Base-by-base conservation (phyloP, 2,113 vertebrate species). In the Sylvia atricapilla region DNA sequence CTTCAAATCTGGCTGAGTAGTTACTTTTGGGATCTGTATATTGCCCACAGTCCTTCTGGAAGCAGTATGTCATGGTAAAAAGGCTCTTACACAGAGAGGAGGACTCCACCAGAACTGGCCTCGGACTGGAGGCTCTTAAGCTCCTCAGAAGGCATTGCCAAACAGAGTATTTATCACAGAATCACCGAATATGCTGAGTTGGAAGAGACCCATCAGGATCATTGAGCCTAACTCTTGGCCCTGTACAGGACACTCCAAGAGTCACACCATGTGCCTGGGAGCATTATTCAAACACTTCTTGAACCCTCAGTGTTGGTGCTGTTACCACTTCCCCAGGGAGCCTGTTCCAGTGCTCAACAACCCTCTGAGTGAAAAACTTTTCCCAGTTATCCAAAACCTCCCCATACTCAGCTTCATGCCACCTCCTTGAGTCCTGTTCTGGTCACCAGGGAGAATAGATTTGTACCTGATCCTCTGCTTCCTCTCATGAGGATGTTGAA, bases 101-200 rank as follows among this genome's bases (percentile, higher is more conserved):
- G 37, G 21, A 23, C 12, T 47, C 43, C 44, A 53, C 33, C 68
- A 72, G 56, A 72, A 31, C 58, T 85, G 74, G n/a, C 59, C 18
- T 28, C 7, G 1, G 20, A 37, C 15, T 19, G 15, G 11, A n/a
- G 39, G 13, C 15, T 53, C 37, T 21, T 10, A 10, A 1, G 1
- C n/a, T 87, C 24, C 33, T 84, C 60, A 58, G 50, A 73, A 66
- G 31, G 37, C 44, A 28, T 31, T 60, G 37, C 7, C 69, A 70
- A 84, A 50, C 46, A 80, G 4, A 50, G 15, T 23, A 53, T 28
- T 63, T 55, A 7, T 25, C 69, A 59, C 33, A 68, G 44, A 44
- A 44, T 15, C 13, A 70, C 19, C 41, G 56, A 72, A 30, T 35
- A 33, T 17, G 28, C 33, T 46, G 37, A 39, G 28, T 14, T 33